These are phyloP conservation scores for Sebastolobus alascanus DNA, from an alignment of 2,797 vertebrate species.

Conservation along the genomic window DNA sequence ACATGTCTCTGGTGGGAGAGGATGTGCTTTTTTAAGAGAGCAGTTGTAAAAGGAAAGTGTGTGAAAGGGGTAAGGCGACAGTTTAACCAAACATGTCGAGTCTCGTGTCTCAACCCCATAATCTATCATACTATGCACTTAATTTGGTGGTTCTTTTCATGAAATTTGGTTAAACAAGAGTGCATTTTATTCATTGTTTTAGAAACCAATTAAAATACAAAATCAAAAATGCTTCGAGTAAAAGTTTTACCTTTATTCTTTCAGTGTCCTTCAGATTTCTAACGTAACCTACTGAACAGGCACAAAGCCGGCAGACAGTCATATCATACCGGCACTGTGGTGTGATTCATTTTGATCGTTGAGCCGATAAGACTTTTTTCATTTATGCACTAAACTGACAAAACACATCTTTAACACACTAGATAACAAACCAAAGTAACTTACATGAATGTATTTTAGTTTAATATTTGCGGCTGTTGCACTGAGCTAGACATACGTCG, in stretches of 20 bases:
- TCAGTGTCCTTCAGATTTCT: background rate
- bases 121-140: background rate
- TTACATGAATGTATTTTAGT: background rate
- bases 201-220: too few species aligned
- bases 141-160: background rate
- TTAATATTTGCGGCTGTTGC: background rate
- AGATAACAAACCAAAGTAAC: background rate
- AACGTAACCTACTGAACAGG: background rate
- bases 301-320: background rate
- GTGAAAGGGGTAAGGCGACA: background rate
- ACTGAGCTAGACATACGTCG: background rate
- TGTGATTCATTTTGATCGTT: background rate
- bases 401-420: background rate
- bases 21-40: constrained; percentile 41
- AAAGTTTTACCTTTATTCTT: background rate
- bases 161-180: background rate
- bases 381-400: background rate
- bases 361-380: background rate
- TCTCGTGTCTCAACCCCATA: background rate
- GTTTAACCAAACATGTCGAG: background rate
- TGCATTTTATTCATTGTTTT: background rate
- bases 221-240: background rate
- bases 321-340: background rate
- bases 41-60: constrained; percentile 27
- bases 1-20: constrained; percentile 14